A percentile compares a stretch with the other conserved stretches of the same genome.
Conservation (phyloP, 2,888 invertebrate species). For the Serrognathus titanus region DNA sequence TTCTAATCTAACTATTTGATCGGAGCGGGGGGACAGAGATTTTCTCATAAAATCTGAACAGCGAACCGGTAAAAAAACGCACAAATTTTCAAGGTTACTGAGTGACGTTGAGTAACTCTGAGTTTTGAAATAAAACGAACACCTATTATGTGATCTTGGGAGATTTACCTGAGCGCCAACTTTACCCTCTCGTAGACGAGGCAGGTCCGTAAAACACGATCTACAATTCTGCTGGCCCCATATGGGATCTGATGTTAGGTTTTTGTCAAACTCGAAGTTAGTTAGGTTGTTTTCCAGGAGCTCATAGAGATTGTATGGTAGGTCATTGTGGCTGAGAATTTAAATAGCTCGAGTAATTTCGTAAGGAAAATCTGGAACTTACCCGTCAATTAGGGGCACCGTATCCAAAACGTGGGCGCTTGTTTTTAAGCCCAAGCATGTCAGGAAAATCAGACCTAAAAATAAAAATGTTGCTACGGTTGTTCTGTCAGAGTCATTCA, state of each 20-base stretch:
- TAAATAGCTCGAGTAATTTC: neutral
- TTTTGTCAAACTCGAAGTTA: slow-evolving; percentile 43
- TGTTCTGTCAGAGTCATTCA: too few relatives aligned
- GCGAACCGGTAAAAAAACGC: too few relatives aligned
- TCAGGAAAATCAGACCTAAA: neutral
- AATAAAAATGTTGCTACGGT: neutral
- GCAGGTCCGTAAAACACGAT: slow-evolving; percentile 54
- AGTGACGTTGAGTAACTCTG: too few relatives aligned
- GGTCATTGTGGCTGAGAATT: slow-evolving; percentile 52
- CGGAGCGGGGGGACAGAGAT: too few relatives aligned
- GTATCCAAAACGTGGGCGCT: slow-evolving; percentile 9
- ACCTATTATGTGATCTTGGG: neutral
- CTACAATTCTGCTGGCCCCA: slow-evolving; percentile 44
- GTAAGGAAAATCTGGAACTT: neutral
- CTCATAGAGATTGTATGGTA: slow-evolving; percentile 48
- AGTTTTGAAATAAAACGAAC: too few relatives aligned
- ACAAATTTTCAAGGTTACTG: too few relatives aligned
- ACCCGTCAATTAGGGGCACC: slow-evolving; percentile 15
- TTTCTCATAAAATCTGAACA: too few relatives aligned
- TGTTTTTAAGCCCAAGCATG: neutral
- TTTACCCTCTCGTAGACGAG: slow-evolving; percentile 51
- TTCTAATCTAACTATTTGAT: too few relatives aligned
- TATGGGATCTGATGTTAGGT: slow-evolving; percentile 42
- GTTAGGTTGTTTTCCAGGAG: slow-evolving; percentile 45
- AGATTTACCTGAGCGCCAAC: slow-evolving; percentile 54